phyloP scores from a whole-genome alignment of 2,113 vertebrate species.

The Desmodus rotundus region DNA sequence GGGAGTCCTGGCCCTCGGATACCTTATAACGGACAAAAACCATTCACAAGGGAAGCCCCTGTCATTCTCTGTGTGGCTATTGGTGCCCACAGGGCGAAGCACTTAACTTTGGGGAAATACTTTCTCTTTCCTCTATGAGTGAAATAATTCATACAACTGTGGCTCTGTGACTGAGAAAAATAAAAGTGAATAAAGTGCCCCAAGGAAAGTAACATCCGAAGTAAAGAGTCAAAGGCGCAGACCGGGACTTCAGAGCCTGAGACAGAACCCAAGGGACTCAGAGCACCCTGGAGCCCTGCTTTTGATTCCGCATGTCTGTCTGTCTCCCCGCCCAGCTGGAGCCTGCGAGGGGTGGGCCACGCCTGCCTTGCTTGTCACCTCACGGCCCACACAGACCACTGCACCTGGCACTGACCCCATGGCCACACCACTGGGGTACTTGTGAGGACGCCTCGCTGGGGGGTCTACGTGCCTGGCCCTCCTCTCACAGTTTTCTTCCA shows the following conservation, averaged over 20 bases:
- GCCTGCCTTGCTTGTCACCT: background rate
- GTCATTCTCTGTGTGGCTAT: accelerated
- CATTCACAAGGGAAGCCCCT: accelerated
- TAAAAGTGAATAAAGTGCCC: background rate
- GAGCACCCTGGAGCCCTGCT: background rate
- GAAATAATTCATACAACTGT: background rate
- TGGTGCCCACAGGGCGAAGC: background rate
- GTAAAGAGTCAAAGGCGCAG: background rate
- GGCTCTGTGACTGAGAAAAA: background rate
- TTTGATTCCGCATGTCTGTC: too few relatives aligned
- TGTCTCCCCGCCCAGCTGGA: accelerated
- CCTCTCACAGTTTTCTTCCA: accelerated
- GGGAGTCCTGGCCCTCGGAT: background rate
- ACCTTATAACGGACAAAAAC: background rate
- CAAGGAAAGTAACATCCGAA: accelerated
- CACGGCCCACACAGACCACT: background rate
- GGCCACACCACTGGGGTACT: accelerated
- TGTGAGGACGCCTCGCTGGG: accelerated
- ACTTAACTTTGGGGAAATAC: background rate
- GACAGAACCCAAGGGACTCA: accelerated
- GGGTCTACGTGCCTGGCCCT: accelerated
- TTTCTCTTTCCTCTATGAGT: background rate
- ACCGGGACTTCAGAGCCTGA: background rate
- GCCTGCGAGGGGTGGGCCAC: background rate
- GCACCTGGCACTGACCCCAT: accelerated